Evolutionary conservation across 2,797 vertebrate species (phyloP).

Genomic region (Bovichtus diacanthus): DNA sequence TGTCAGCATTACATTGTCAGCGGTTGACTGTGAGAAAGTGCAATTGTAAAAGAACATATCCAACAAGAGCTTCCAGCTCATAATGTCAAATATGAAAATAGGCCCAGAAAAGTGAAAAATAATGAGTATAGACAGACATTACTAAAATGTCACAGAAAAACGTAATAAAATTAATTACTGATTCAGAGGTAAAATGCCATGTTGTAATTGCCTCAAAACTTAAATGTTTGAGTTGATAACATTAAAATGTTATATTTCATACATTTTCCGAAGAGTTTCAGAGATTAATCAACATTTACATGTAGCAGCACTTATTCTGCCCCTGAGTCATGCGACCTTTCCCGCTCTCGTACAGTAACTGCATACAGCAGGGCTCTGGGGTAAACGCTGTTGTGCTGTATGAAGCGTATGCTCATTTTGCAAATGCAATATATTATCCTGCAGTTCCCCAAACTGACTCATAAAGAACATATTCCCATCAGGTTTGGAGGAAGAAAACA

Average conservation of each 20-base stretch:
- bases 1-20: background rate
- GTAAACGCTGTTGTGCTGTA: constrained; percentile 53
- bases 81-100: constrained; percentile 55
- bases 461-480: constrained; percentile 63
- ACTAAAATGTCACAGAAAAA: constrained; percentile 70
- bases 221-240: constrained; percentile 56
- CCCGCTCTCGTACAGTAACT: constrained; percentile 58
- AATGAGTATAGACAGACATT: constrained; percentile 60
- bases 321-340: constrained; percentile 67
- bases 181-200: constrained; percentile 53
- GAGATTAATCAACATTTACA: constrained; percentile 75
- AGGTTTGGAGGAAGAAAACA: constrained; percentile 43
- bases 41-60: constrained; percentile 44
- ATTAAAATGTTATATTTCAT: constrained; percentile 50
- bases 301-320: constrained; percentile 44
- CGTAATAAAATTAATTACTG: constrained; percentile 50
- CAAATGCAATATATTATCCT: constrained; percentile 71
- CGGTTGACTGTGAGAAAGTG: constrained; percentile 33
- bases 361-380: constrained; percentile 28
- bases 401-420: constrained; percentile 59
- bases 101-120: constrained; percentile 52
- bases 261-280: constrained; percentile 48
- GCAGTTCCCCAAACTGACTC: constrained; percentile 61
- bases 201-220: constrained; percentile 47
- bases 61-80: constrained; percentile 13